Conservation (phyloP, 2,888 invertebrate genomes). For the Caradrina clavipalpis region DNA sequence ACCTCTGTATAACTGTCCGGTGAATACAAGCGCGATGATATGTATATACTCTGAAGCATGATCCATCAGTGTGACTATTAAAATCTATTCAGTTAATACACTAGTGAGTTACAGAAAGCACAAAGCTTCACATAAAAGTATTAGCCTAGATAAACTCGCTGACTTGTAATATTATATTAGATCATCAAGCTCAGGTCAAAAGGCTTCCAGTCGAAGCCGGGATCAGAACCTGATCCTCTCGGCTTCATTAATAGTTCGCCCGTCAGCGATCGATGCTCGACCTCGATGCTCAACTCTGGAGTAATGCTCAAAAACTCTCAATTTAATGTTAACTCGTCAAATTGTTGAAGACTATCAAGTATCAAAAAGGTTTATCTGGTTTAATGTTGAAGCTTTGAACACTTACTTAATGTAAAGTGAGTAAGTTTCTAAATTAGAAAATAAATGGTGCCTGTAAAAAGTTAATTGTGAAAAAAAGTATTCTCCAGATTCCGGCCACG, state of each 20-base stretch:
- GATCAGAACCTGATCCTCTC: conserved; percentile 38
- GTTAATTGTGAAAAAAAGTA: too few species aligned
- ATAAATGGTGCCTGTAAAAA: too few species aligned
- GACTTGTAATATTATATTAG: conserved; percentile 16
- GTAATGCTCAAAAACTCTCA: not conserved
- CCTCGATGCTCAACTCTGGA: not conserved
- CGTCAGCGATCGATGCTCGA: conserved; percentile 21
- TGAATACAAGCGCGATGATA: too few species aligned
- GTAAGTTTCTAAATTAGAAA: too few species aligned
- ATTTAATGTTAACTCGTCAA: conserved; percentile 8
- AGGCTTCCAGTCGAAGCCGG: conserved; percentile 4
- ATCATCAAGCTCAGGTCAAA: conserved; percentile 27
- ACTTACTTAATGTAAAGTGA: too few species aligned
- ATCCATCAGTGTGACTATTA: too few species aligned
- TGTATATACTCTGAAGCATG: too few species aligned
- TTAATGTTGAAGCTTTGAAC: too few species aligned
- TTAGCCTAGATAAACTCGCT: not conserved
- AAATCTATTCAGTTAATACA: too few species aligned
- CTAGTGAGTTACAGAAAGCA: not conserved
- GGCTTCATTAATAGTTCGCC: conserved; percentile 41
- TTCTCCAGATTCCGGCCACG: too few species aligned
- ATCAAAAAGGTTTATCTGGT: too few species aligned
- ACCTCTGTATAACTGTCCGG: too few species aligned
- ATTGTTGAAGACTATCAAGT: not conserved
- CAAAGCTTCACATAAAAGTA: not conserved